Evolutionary conservation across 2,888 invertebrate species (phyloP).

Genomic region (Cactoblastis cactorum): DNA sequence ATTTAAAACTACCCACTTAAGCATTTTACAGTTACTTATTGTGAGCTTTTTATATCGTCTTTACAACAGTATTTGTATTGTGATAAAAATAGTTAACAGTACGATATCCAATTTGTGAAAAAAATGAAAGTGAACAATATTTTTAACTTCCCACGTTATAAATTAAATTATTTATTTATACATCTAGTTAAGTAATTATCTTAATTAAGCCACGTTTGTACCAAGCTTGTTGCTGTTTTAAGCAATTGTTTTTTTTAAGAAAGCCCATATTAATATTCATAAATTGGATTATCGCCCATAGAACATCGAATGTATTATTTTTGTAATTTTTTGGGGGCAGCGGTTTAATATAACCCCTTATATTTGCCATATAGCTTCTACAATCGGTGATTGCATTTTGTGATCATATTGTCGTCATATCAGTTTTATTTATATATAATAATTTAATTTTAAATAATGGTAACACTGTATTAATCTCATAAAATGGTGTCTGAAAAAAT

Average conservation of each 20-base stretch:
- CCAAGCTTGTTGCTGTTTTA: slow-evolving; percentile 61
- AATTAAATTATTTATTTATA: slow-evolving; percentile 45
- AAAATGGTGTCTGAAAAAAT: too few relatives aligned
- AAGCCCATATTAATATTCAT: slow-evolving; percentile 45
- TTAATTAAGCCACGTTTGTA: slow-evolving; percentile 28
- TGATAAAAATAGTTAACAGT: slow-evolving; percentile 35
- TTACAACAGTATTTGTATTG: slow-evolving; percentile 50
- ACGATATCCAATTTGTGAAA: slow-evolving; percentile 47
- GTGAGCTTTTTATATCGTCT: slow-evolving; percentile 69
- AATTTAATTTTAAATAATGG: too few relatives aligned
- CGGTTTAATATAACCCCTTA: slow-evolving; percentile 5
- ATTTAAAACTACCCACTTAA: slow-evolving; percentile 40
- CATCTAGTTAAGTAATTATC: slow-evolving; percentile 44
- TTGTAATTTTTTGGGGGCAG: slow-evolving; percentile 27
- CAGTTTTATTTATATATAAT: too few relatives aligned
- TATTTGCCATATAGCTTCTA: neutral
- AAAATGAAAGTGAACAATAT: slow-evolving; percentile 23
- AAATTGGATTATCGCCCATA: slow-evolving; percentile 51
- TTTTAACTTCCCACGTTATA: slow-evolving; percentile 36
- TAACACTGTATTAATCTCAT: too few relatives aligned
- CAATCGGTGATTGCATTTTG: neutral
- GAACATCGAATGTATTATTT: slow-evolving; percentile 43
- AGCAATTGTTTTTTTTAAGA: slow-evolving; percentile 51
- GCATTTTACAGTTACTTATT: slow-evolving; percentile 46
- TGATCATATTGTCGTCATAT: too few relatives aligned